Base-by-base conservation (phyloP, 1,140 invertebrate species). In the Trichonephila clavata region DNA sequence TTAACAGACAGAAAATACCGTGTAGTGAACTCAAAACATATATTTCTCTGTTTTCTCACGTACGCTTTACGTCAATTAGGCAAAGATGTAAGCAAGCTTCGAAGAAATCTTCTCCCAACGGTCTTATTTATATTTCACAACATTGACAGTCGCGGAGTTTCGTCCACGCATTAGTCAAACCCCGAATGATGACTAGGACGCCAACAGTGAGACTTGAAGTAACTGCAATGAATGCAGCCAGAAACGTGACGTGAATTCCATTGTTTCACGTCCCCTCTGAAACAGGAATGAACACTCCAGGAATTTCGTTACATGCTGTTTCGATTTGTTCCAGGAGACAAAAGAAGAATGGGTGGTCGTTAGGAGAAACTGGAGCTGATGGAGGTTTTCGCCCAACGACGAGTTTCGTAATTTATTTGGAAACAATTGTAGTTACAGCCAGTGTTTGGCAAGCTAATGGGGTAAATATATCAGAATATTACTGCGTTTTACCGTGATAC, bases 281-380 rank as follows among this genome's bases (percentile, higher is more conserved):
- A 61, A 80, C 50, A 39, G 39, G 32, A 61, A 60, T 61, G 84
- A 86, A 63, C 86, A 59, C 77, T 84, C 80, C 57, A 84, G 39
- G 90, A 92, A 92, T 92, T 90, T 84, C 61, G 57, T 84, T 92
- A 92, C 90, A 92, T 63, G 90, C 90, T 92, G 90, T 84, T 92
- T 92, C 90, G 80, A 92, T 92, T 92, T 92, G 90, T 50, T 92
- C 77, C 90, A 39, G 57, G 39, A 83, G 81, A 83, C 59, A 84
- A 65, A 92, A 92, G 80, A 92, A 92, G 77, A 84, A 84, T 83
- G 39, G 77, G 27, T 21, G 81, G 80, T 92, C 90, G 90, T 92
- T 92, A 92, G 43, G 90, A 63, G 81, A 50, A 84, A 81, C 86
- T n/a, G 61, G 21, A 32, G 86, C 86, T 63, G 86, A 87, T 65